Conservation (phyloP, 1,140 invertebrate genomes). For the Helicorthomorpha holstii region DNA sequence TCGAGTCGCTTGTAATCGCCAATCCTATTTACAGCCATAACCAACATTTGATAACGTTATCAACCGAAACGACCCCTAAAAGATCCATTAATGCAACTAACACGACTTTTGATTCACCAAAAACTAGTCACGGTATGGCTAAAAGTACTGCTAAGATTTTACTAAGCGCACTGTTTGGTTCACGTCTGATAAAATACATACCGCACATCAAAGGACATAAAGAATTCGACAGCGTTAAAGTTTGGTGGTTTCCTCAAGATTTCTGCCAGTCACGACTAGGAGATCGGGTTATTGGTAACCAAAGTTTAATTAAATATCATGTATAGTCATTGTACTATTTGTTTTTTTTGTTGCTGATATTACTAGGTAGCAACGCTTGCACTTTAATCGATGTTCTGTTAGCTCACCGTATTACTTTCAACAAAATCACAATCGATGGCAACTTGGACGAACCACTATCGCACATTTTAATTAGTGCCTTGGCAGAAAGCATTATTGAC, state of each 20-base stretch:
- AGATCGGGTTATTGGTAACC: constrained; percentile 15
- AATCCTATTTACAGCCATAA: no score
- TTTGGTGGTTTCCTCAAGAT: constrained; percentile 16
- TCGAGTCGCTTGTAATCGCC: no score
- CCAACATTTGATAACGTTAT: no score
- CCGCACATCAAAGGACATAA: constrained; percentile 12
- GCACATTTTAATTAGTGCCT: constrained; percentile 12
- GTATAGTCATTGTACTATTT: not conserved
- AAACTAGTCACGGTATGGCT: no score
- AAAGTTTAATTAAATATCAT: not conserved
- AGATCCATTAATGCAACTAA: no score
- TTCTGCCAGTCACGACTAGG: constrained; percentile 17
- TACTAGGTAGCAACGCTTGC: constrained; percentile 16
- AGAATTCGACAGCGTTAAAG: constrained; percentile 13
- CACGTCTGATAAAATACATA: no score
- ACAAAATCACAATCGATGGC: constrained; percentile 14
- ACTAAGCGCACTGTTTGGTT: no score
- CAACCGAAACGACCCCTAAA: no score
- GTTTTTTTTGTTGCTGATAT: not conserved
- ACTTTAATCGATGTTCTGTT: constrained; percentile 15
- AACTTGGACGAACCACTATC: constrained; percentile 14
- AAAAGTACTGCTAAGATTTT: no score
- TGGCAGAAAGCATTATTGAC: constrained; percentile 18
- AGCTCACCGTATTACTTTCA: constrained; percentile 12
- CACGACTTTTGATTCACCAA: no score